Evolutionary conservation across 53 echinoderm and acorn worm species (phyloP).

Genomic region (Arbacia lixula): DNA sequence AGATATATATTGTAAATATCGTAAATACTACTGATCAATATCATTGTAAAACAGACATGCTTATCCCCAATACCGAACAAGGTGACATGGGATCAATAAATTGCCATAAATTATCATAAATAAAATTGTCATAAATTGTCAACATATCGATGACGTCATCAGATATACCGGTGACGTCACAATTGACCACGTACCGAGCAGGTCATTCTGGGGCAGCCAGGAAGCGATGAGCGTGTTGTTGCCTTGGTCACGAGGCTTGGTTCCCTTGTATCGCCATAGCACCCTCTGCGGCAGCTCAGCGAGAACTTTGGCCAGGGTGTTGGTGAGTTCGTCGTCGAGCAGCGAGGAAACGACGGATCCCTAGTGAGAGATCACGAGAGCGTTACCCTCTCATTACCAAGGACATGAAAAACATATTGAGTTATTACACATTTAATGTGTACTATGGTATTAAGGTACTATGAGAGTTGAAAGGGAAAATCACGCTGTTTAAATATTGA

Average conservation of each 20-base stretch:
- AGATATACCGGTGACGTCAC: background rate
- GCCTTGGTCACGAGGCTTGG: conserved; percentile 14
- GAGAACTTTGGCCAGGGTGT: conserved; percentile 23
- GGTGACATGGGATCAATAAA: background rate
- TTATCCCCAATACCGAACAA: background rate
- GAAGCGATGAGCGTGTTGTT: conserved; percentile 50
- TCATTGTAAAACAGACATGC: too few relatives aligned
- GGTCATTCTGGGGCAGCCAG: conserved; percentile 62
- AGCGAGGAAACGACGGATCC: conserved; percentile 24
- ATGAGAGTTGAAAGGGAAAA: too few relatives aligned
- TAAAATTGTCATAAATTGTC: too few relatives aligned
- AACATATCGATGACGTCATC: too few relatives aligned
- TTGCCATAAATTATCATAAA: background rate
- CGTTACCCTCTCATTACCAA: too few relatives aligned
- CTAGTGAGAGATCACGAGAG: too few relatives aligned
- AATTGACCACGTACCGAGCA: conserved; percentile 34
- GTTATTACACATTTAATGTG: too few relatives aligned
- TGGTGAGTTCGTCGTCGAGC: conserved; percentile 15
- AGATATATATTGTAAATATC: too few relatives aligned
- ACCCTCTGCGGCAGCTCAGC: conserved; percentile 40
- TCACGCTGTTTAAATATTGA: too few relatives aligned
- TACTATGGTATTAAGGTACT: too few relatives aligned
- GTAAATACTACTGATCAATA: too few relatives aligned
- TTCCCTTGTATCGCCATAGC: conserved; percentile 29
- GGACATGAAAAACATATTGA: too few relatives aligned